A percentile compares a stretch with the other conserved stretches of the same genome.
phyloP scores from a whole-genome alignment of 2,888 invertebrate genomes.

The Acrobasis repandana region DNA sequence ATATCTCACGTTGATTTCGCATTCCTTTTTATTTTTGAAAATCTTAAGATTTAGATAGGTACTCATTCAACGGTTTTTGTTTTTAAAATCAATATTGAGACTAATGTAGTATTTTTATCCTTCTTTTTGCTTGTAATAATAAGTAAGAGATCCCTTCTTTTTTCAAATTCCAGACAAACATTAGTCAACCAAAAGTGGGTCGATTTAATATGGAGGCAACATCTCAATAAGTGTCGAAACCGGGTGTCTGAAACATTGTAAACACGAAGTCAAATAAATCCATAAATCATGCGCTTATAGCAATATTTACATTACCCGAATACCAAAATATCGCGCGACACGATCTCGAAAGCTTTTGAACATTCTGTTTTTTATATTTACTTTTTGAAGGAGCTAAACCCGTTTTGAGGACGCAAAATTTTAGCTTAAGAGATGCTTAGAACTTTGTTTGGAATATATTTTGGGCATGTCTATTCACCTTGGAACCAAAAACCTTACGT shows the following conservation, averaged over 20 bases:
- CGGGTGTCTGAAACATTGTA: slow-evolving; percentile 41
- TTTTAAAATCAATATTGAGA: no score
- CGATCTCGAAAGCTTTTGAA: slow-evolving; percentile 39
- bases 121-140: no score
- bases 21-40: no score
- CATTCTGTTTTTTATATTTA: slow-evolving; percentile 38
- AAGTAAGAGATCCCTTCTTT: neutral
- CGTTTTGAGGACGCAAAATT: slow-evolving; percentile 60
- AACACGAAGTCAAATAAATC: slow-evolving; percentile 61
- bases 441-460: no score
- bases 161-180: neutral
- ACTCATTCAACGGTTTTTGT: no score
- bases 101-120: no score
- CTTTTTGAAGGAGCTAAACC: slow-evolving; percentile 47
- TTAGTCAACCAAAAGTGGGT: slow-evolving; percentile 27
- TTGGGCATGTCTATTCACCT: no score
- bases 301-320: slow-evolving; percentile 63
- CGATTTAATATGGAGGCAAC: slow-evolving; percentile 27
- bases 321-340: slow-evolving; percentile 58
- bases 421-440: slow-evolving; percentile 26
- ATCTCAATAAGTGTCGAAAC: slow-evolving; percentile 43
- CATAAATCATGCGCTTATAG: slow-evolving; percentile 62
- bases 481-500: no score
- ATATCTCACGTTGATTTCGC: no score
- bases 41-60: no score